Percentiles rank a stretch among this genome's conserved stretches.
phyloP scores from a whole-genome alignment of 2,888 invertebrate genomes.

The Coleophora deauratella region DNA sequence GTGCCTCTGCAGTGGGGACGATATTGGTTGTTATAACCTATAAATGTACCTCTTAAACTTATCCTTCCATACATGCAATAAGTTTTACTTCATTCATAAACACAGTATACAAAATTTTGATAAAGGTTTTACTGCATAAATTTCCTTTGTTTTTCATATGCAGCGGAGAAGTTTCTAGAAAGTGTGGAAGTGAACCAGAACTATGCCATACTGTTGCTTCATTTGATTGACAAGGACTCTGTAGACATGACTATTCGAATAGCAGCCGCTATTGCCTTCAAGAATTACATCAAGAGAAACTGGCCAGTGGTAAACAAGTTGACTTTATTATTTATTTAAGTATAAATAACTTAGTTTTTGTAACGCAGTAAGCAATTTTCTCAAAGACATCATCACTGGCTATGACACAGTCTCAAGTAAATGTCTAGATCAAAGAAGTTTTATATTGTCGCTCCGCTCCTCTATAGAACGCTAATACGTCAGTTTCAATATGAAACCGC shows the following conservation, averaged over 20 bases:
- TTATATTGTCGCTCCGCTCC: too few relatives aligned
- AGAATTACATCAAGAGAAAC: slow-evolving; percentile 96
- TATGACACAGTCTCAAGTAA: too few relatives aligned
- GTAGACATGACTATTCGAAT: slow-evolving; percentile 87
- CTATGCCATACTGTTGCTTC: slow-evolving; percentile 89
- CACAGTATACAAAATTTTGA: not conserved
- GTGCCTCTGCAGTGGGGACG: too few relatives aligned
- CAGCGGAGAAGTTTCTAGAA: slow-evolving; percentile 94
- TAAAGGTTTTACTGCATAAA: not conserved
- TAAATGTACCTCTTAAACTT: not conserved
- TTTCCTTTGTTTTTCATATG: slow-evolving; percentile 14
- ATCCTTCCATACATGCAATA: not conserved
- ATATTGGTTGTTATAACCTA: too few relatives aligned
- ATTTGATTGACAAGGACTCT: slow-evolving; percentile 88
- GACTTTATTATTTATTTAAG: not conserved
- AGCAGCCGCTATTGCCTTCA: slow-evolving; percentile 95
- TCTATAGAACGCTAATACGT: too few relatives aligned
- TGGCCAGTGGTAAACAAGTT: slow-evolving; percentile 87
- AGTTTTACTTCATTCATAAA: too few relatives aligned
- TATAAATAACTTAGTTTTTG: too few relatives aligned
- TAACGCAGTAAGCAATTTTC: too few relatives aligned
- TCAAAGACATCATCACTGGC: too few relatives aligned
- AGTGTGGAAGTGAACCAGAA: slow-evolving; percentile 93
- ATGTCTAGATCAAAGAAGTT: too few relatives aligned
- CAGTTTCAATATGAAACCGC: too few relatives aligned